phyloP scores from a whole-genome alignment of 2,113 vertebrate genomes.

The Xyrauchen texanus region DNA sequence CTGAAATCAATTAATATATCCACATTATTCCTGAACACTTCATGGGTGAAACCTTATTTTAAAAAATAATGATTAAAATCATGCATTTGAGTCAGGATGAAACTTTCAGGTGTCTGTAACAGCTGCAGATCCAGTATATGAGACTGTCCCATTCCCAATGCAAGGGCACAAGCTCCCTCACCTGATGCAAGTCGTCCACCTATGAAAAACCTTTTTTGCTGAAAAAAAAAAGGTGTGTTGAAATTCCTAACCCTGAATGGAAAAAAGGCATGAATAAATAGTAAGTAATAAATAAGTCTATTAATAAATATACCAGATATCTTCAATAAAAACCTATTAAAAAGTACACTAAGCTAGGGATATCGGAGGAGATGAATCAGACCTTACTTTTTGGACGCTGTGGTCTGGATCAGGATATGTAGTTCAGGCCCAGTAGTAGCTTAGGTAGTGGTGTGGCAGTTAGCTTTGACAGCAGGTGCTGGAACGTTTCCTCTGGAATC shows the following conservation, averaged over 20 bases:
- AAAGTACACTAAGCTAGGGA: not conserved
- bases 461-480: constrained; percentile 72
- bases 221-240: not conserved
- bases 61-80: not conserved
- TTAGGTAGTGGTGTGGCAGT: constrained; percentile 56
- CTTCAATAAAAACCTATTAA: constrained; percentile 28
- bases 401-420: constrained; percentile 30
- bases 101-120: constrained; percentile 1
- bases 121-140: constrained; percentile 28
- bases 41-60: not conserved
- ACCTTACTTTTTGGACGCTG: constrained; percentile 43
- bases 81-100: not conserved
- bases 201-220: constrained; percentile 9
- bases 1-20: not conserved
- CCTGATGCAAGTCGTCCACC: constrained; percentile 28
- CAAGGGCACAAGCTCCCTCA: not conserved
- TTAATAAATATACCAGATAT: not conserved
- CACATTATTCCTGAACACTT: not conserved
- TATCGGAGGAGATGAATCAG: constrained; percentile 44
- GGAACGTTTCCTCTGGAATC: constrained; percentile 58
- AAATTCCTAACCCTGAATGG: constrained; percentile 9
- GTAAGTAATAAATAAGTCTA: not conserved
- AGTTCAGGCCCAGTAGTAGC: constrained; percentile 44
- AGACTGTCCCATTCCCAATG: not conserved
- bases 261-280: not conserved